These are phyloP conservation scores for Homarus americanus DNA, from an alignment of 1,140 invertebrate species.

Conservation along the genomic window DNA sequence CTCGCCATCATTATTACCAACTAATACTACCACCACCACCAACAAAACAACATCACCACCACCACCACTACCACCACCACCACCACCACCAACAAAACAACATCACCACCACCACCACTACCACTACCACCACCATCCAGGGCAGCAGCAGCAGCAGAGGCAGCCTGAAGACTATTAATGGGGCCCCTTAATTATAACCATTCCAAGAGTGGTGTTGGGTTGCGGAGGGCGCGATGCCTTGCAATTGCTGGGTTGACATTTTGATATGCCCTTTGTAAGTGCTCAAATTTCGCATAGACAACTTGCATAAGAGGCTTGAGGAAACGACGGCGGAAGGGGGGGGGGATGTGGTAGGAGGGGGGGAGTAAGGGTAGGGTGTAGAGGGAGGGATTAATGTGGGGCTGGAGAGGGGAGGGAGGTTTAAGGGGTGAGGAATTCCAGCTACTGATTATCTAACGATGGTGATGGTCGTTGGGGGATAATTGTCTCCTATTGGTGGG, in stretches of 20 bases:
- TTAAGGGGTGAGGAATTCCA: not conserved
- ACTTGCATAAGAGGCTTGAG: not conserved
- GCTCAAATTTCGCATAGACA: conserved; percentile 52
- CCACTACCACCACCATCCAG: not conserved
- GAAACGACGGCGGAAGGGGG: not conserved
- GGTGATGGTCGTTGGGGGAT: not conserved
- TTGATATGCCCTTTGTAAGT: conserved; percentile 52
- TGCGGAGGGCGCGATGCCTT: not conserved
- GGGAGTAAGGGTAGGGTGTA: no score
- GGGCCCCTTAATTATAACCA: conserved; percentile 50
- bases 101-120: not conserved
- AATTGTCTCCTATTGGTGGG: no score
- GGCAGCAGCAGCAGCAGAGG: not conserved
- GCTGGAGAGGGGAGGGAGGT: not conserved
- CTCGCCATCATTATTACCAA: no score
- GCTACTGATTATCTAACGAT: not conserved
- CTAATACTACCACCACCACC: no score
- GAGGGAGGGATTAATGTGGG: no score
- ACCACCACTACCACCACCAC: no score
- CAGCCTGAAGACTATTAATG: conserved; percentile 49
- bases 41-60: no score
- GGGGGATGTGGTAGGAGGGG: not conserved
- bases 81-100: not conserved
- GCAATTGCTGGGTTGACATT: conserved; percentile 34
- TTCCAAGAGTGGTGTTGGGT: conserved; percentile 35